Conservation (phyloP, 1,140 invertebrate species). For the Drosophila nigromelanica region DNA sequence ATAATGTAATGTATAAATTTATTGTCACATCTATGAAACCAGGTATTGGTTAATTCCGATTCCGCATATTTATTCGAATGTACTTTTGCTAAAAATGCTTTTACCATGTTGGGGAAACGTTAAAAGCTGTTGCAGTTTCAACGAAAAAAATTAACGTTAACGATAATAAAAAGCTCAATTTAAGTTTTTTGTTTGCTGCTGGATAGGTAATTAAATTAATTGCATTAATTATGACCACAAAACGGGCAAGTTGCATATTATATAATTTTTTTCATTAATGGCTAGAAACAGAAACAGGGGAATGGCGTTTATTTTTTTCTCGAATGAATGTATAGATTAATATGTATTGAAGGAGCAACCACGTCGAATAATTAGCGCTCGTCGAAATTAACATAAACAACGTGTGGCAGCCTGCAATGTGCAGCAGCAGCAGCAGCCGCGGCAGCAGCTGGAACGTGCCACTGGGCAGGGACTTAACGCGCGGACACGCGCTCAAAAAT, state of each 20-base stretch:
- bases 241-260: not conserved
- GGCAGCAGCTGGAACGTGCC: constrained; percentile 53
- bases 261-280: not conserved
- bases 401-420: constrained; percentile 1
- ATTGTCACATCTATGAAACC: too few relatives aligned
- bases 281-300: too few relatives aligned
- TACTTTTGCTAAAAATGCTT: too few relatives aligned
- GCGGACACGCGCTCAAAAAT: constrained; percentile 20
- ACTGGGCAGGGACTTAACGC: not conserved
- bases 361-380: constrained; percentile 22
- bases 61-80: too few relatives aligned
- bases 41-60: too few relatives aligned
- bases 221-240: constrained; percentile 33
- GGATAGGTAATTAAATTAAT: constrained; percentile 38
- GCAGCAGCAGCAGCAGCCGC: constrained; percentile 18
- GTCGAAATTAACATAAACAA: constrained; percentile 27
- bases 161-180: not conserved
- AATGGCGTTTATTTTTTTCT: too few relatives aligned
- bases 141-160: too few relatives aligned
- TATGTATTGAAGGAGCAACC: too few relatives aligned
- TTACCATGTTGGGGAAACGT: too few relatives aligned
- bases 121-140: too few relatives aligned
- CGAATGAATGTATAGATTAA: too few relatives aligned
- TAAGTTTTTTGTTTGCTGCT: constrained; percentile 11
- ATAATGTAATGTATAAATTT: too few relatives aligned